A percentile compares a stretch with the other conserved stretches of the same genome.
Evolutionary conservation across 2,113 vertebrate genomes (phyloP).

Genomic region (Vicugna pacos): DNA sequence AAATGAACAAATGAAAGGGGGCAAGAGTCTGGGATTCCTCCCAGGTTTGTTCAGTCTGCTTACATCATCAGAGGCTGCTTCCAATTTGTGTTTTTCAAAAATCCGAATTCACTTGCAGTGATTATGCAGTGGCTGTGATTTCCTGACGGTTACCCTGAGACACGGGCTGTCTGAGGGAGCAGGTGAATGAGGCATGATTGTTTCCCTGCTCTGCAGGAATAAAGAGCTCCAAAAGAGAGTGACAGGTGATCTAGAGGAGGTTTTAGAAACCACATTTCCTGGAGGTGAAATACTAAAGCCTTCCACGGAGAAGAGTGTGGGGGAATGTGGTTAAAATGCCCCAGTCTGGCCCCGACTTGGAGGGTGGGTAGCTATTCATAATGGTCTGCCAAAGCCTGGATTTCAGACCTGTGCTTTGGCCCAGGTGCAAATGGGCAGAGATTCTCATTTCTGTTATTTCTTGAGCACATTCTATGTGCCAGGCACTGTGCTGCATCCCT

Average conservation of each 20-base stretch:
- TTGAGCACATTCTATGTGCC: background rate
- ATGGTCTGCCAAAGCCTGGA: background rate
- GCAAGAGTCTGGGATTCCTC: background rate
- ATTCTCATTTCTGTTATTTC: background rate
- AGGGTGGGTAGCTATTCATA: background rate
- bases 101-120: background rate
- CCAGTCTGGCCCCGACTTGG: background rate
- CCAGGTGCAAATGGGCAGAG: background rate
- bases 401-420: background rate
- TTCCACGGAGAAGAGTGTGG: background rate
- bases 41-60: background rate
- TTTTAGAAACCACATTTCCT: background rate
- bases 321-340: background rate
- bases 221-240: background rate
- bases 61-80: background rate
- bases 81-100: background rate
- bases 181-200: background rate
- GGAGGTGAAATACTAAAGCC: background rate
- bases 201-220: background rate
- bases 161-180: background rate
- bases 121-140: background rate
- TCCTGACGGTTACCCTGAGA: background rate
- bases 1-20: background rate
- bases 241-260: background rate
- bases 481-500: background rate